These are phyloP conservation scores for Pseudomyrmex gracilis DNA, from an alignment of 1,140 invertebrate species.

Conservation along the genomic window DNA sequence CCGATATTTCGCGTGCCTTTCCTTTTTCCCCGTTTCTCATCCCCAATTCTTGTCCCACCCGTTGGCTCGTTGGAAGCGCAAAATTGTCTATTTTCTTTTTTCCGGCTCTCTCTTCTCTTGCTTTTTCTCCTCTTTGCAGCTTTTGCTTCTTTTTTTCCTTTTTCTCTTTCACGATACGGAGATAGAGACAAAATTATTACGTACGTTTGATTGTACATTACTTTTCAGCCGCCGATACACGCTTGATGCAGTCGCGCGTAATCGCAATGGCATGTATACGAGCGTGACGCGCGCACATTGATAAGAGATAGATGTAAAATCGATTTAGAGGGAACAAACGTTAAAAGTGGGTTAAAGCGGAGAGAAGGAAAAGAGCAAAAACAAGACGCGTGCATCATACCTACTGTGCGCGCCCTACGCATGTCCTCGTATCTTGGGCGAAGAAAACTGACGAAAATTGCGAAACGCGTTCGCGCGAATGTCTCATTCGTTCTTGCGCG, in stretches of 20 bases:
- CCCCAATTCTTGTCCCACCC: not conserved
- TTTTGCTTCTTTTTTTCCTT: not conserved
- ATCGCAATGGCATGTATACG: not conserved
- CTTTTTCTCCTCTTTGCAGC: not conserved
- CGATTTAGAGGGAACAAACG: not conserved
- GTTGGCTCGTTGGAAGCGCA: constrained; percentile 27
- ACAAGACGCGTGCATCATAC: not conserved
- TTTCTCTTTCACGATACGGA: not conserved
- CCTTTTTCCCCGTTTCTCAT: constrained; percentile 37
- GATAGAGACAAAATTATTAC: constrained; percentile 42
- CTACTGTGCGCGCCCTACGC: not conserved
- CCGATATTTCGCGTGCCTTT: constrained; percentile 15
- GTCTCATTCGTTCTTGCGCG: not conserved
- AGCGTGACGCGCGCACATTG: not conserved
- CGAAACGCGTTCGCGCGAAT: constrained; percentile 19
- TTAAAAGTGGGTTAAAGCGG: constrained; percentile 14
- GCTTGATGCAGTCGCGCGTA: constrained; percentile 1
- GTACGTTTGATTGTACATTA: constrained; percentile 7
- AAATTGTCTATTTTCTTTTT: constrained; percentile 23
- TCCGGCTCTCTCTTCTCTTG: not conserved
- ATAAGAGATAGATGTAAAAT: not conserved
- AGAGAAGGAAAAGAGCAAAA: not conserved
- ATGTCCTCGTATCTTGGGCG: not conserved
- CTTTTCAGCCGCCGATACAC: constrained; percentile 10
- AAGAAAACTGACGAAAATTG: constrained; percentile 7